A percentile compares a stretch with the other conserved stretches of the same genome.
Conservation (phyloP, 2,113 vertebrate species). For the Nymphicus hollandicus region DNA sequence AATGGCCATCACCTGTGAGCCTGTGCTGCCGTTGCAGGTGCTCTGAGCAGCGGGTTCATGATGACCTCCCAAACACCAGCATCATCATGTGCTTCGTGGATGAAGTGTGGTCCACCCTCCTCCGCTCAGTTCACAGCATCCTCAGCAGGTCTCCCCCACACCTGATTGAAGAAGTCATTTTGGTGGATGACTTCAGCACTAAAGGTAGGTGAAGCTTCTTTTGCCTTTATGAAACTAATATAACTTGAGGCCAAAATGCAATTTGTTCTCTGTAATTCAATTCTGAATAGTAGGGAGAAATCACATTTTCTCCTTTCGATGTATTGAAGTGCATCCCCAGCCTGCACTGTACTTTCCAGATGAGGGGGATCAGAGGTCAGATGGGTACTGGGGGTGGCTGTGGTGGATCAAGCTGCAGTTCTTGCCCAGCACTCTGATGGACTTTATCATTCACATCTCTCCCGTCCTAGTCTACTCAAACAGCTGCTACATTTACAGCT, state of each 20-base stretch:
- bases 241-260: background rate
- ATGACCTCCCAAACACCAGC: constrained; percentile 86
- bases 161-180: constrained; percentile 87
- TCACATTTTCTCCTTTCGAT: background rate
- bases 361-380: background rate
- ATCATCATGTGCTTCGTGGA: constrained; percentile 98
- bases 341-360: rapidly evolving
- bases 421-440: background rate
- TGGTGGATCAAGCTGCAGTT: background rate
- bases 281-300: background rate
- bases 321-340: background rate
- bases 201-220: constrained; percentile 76
- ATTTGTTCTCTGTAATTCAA: background rate
- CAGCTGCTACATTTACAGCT: background rate
- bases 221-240: background rate
- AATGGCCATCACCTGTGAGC: rapidly evolving
- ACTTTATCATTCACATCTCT: rapidly evolving
- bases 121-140: constrained; percentile 93
- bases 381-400: background rate
- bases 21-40: constrained; percentile 75
- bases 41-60: constrained; percentile 77
- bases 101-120: constrained; percentile 95
- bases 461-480: background rate
- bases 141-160: constrained; percentile 87
- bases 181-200: constrained; percentile 94